Base-by-base conservation (phyloP, 2,888 invertebrate genomes). In the Caenorhabditis angaria region DNA sequence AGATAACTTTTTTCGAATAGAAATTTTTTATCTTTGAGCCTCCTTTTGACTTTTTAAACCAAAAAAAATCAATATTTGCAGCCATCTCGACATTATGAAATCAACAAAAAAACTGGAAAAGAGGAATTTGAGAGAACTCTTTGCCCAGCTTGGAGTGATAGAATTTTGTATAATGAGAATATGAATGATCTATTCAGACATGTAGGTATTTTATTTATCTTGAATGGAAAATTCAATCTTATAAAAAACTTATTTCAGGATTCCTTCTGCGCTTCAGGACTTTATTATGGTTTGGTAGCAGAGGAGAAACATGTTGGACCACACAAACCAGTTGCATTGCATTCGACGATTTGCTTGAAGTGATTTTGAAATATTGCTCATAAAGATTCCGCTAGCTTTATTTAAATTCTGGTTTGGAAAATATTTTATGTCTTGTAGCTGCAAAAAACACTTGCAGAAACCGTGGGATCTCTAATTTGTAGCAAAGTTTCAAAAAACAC, bases 281-380 rank as follows among this genome's bases (percentile, higher is more conserved):
- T 83, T 25, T 83, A 83, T 70, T 83, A 83, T 61, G 83, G 83
- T 53, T 63, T 83, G n/a, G 80, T 83, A 12, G 82, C 70, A 12
- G 81, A 82, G 57, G 65, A 81, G 12, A 63, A 56, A n/a, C 59
- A 60, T 29, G 72, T 83, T n/a, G 83, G 83, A n/a, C 69, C 73
- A n/a, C 66, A 71, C 63, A 83, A 83, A 32, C 81, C 82, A 18
- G 79, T 81, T 6, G 70, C 82, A 54, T 67, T 82, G 25, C 82
- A 82, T 61, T 77, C 82, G 0, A 67, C 82, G 0, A 82, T 82
- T 56, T 82, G 82, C 48, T 53, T 82, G 29, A 82, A 82, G 64
- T 80, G 61, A 77, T 24, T 29, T 18, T 56, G 5, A 27, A 8
- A 10, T 54, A 27, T 51, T 20, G 25, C 22, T 51, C 5, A 41